Evolutionary conservation across 1,140 invertebrate genomes (phyloP).

Genomic region (Trichonephila clavata): DNA sequence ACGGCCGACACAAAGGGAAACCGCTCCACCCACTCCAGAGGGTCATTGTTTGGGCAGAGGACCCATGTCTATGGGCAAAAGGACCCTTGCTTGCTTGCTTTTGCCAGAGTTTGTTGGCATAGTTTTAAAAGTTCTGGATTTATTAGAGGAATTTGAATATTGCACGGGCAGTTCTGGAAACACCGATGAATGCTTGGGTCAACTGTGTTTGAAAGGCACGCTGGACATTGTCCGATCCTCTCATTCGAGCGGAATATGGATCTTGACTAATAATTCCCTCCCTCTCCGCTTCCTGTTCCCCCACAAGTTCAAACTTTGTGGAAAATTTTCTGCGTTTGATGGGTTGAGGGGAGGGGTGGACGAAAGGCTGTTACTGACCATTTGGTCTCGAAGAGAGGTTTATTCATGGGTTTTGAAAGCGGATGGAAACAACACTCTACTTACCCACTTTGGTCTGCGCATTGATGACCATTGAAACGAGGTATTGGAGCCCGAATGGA

Average conservation of each 20-base stretch:
- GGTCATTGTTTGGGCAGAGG: background rate
- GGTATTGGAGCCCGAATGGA: background rate
- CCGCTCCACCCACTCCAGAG: background rate
- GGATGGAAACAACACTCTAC: background rate
- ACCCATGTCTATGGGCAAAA: background rate
- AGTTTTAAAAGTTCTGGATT: conserved; percentile 62
- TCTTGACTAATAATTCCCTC: conserved; percentile 50
- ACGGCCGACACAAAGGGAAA: conserved; percentile 47
- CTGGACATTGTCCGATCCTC: conserved; percentile 49
- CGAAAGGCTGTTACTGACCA: background rate
- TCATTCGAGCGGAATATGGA: conserved; percentile 6
- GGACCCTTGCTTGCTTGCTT: background rate
- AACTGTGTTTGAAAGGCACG: conserved; percentile 49
- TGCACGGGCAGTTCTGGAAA: background rate
- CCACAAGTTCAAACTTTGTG: conserved; percentile 14
- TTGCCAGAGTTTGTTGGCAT: conserved; percentile 28
- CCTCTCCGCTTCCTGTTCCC: too few relatives aligned
- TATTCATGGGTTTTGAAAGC: background rate
- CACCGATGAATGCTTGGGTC: conserved; percentile 50
- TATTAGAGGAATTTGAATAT: conserved; percentile 63
- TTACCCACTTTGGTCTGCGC: background rate
- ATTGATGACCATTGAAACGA: background rate
- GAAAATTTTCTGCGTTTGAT: conserved; percentile 10
- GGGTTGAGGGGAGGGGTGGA: background rate
- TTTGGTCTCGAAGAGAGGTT: background rate